Percentiles rank a stretch among this genome's conserved stretches.
These are phyloP conservation scores for Fregetta grallaria DNA, from an alignment of 2,113 vertebrate genomes.

Conservation along the genomic window DNA sequence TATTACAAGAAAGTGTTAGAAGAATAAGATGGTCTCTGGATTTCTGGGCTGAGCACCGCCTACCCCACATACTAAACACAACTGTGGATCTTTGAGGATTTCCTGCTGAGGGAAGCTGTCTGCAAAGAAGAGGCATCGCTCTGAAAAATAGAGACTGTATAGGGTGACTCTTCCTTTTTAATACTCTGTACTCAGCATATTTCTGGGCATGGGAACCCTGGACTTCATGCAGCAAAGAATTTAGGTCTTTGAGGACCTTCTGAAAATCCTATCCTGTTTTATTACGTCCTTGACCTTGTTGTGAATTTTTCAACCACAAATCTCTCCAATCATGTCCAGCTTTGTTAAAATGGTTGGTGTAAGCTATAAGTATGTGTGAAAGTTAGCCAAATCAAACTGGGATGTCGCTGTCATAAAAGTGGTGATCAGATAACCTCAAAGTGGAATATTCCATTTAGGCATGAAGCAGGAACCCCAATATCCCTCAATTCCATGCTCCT, in stretches of 20 bases:
- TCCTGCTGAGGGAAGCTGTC: not conserved
- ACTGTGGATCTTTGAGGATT: not conserved
- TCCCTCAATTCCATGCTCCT: not conserved
- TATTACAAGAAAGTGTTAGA: not conserved
- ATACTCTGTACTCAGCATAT: not conserved
- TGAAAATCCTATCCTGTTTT: not conserved
- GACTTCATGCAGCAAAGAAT: not conserved
- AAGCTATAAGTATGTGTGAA: rapidly evolving
- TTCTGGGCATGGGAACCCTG: not conserved
- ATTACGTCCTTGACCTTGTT: not conserved
- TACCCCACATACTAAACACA: not conserved
- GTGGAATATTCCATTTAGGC: not conserved
- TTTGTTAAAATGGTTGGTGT: not conserved
- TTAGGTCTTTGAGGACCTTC: not conserved
- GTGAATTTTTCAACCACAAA: not conserved
- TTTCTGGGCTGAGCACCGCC: not conserved
- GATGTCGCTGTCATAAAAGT: not conserved
- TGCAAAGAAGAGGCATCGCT: not conserved
- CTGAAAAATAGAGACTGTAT: not conserved
- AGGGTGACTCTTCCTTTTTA: not conserved
- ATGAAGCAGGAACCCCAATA: not conserved
- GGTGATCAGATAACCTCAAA: not conserved
- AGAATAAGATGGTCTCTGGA: not conserved
- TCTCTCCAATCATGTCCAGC: not conserved
- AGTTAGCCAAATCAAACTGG: not conserved